Percentiles rank a stretch among this genome's conserved stretches.
Conservation (phyloP, 2,888 invertebrate genomes). For the Troides aeacus region DNA sequence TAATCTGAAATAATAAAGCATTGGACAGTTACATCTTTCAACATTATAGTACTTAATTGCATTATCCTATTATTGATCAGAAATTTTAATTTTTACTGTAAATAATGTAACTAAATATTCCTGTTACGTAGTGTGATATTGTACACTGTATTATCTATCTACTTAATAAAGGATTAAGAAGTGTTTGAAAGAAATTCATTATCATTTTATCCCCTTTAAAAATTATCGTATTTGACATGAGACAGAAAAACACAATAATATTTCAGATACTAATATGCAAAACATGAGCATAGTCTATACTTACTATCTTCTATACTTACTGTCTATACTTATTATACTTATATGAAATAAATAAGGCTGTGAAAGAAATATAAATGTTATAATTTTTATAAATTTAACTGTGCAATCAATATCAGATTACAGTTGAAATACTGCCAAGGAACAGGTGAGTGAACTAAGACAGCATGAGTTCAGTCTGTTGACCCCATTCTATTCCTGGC, state of each 20-base stretch:
- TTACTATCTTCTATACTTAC: no score
- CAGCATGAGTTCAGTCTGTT: constrained; percentile 49
- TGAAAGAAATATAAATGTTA: neutral
- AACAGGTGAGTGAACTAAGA: constrained; percentile 70
- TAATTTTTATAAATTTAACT: constrained; percentile 1
- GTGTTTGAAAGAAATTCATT: constrained; percentile 25
- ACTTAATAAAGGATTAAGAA: constrained; percentile 24
- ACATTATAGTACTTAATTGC: constrained; percentile 17
- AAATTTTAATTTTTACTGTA: constrained; percentile 26
- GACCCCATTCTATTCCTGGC: constrained; percentile 67
- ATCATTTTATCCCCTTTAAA: constrained; percentile 12
- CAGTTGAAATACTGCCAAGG: constrained; percentile 61
- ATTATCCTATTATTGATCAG: constrained; percentile 19
- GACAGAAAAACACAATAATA: no score
- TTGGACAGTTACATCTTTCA: constrained; percentile 1
- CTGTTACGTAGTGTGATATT: constrained; percentile 19
- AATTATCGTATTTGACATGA: neutral
- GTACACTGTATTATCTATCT: constrained; percentile 15
- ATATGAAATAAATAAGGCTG: neutral
- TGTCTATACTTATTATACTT: neutral
- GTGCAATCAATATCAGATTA: constrained; percentile 54
- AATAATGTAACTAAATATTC: constrained; percentile 28
- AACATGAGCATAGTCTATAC: no score
- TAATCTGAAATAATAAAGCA: neutral
- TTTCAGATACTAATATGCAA: no score